These are phyloP conservation scores for Mastacembelus armatus DNA, from an alignment of 2,797 vertebrate species.

Conservation along the genomic window DNA sequence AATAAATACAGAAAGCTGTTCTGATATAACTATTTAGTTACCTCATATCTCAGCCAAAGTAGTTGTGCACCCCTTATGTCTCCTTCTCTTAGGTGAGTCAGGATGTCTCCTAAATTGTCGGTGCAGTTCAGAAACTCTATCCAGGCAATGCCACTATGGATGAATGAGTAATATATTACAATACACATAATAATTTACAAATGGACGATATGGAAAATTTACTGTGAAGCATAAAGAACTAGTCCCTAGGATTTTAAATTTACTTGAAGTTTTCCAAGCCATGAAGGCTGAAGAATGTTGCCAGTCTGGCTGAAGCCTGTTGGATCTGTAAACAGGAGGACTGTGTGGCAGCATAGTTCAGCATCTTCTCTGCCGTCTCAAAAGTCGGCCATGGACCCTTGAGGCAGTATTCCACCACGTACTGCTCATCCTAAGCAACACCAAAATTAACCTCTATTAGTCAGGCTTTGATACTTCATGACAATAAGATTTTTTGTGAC, in stretches of 20 bases:
- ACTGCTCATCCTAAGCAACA: constrained; percentile 88
- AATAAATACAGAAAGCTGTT: background rate
- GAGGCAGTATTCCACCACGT: constrained; percentile 94
- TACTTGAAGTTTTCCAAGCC: constrained; percentile 92
- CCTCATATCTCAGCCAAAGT: constrained; percentile 95
- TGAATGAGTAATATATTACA: constrained; percentile 18
- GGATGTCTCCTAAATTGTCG: constrained; percentile 86
- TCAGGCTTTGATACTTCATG: background rate
- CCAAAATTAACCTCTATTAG: background rate
- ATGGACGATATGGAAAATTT: background rate
- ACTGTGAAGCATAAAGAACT: background rate
- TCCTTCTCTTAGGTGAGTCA: constrained; percentile 86
- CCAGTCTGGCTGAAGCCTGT: constrained; percentile 89
- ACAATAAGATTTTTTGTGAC: background rate
- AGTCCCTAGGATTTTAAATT: constrained; percentile 19
- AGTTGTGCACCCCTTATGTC: constrained; percentile 90
- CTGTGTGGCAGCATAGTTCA: constrained; percentile 85
- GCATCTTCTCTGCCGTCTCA: constrained; percentile 92
- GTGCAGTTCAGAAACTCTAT: constrained; percentile 92
- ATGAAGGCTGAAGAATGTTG: constrained; percentile 92
- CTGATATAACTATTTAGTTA: constrained; percentile 46
- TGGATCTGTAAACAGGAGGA: constrained; percentile 85
- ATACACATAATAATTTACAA: background rate
- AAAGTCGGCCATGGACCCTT: constrained; percentile 93
- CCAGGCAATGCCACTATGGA: constrained; percentile 90